Percentiles rank a stretch among this genome's conserved stretches.
Conservation (phyloP, 2,113 vertebrate species). For the Grammomys surdaster region DNA sequence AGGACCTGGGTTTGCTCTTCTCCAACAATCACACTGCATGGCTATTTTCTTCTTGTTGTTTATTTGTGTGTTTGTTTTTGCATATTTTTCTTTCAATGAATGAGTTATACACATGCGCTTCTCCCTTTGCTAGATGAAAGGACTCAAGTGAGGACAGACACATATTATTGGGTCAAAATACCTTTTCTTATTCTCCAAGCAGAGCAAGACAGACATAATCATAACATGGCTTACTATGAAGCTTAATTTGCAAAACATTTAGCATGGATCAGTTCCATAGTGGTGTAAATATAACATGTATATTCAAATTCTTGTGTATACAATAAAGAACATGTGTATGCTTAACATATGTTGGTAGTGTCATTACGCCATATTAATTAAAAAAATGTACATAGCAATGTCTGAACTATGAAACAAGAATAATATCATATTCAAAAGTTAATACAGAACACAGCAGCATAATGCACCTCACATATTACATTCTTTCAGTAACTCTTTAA, state of each 20-base stretch:
- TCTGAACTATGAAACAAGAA: not conserved
- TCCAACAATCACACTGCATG: not conserved
- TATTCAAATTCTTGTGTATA: not conserved
- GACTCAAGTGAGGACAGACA: not conserved
- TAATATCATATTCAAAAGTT: not conserved
- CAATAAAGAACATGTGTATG: not conserved
- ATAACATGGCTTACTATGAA: not conserved
- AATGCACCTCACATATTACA: not conserved
- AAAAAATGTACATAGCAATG: not conserved
- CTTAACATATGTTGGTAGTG: not conserved
- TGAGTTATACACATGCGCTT: not conserved
- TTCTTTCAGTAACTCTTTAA: not conserved
- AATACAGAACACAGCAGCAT: not conserved
- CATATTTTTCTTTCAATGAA: not conserved
- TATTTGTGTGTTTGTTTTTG: not conserved
- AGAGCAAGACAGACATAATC: not conserved
- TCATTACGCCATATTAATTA: not conserved
- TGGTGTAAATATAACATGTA: not conserved
- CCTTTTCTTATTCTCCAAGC: not conserved
- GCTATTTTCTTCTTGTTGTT: not conserved
- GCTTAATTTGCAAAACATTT: not conserved
- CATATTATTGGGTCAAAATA: not conserved
- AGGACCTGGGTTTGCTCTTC: not conserved
- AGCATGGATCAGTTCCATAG: not conserved
- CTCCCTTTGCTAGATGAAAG: not conserved